Evolutionary conservation across 2,888 invertebrate species (phyloP).

Genomic region (Balanococcus diminutus): DNA sequence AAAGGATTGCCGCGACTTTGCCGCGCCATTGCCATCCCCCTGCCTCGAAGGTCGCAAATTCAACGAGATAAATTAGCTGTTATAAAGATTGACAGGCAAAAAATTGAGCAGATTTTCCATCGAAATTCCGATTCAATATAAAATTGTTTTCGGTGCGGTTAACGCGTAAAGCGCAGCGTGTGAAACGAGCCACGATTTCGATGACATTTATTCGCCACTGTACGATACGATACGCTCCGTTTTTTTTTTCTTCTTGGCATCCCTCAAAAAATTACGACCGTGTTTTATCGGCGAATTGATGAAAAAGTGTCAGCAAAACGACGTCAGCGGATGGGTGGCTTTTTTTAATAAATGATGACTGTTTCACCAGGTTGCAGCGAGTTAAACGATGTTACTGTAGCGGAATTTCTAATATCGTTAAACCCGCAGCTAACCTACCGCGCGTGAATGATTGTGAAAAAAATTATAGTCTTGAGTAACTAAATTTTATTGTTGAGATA

Average conservation of each 20-base stretch:
- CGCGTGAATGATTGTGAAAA: background rate
- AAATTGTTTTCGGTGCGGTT: slow-evolving; percentile 16
- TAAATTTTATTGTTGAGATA: background rate
- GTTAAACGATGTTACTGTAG: background rate
- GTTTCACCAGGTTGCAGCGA: background rate
- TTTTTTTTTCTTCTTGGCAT: background rate
- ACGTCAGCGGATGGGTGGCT: background rate
- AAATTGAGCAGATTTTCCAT: slow-evolving; percentile 32
- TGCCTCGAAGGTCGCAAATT: too few species aligned
- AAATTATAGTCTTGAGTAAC: background rate
- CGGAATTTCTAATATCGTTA: background rate
- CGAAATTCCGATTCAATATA: background rate
- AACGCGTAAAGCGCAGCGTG: background rate
- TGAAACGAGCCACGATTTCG: slow-evolving; percentile 20
- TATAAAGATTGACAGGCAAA: slow-evolving; percentile 34
- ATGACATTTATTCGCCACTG: slow-evolving; percentile 1
- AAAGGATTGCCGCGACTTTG: background rate
- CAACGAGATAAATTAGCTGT: slow-evolving; percentile 5
- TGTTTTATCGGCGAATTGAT: slow-evolving; percentile 19
- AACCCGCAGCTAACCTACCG: background rate
- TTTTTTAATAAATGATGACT: background rate
- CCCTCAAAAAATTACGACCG: slow-evolving; percentile 18
- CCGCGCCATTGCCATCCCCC: too few species aligned
- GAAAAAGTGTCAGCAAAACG: background rate
- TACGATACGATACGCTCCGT: background rate